A percentile compares a stretch with the other conserved stretches of the same genome.
Evolutionary conservation across 2,797 vertebrate species (phyloP).

Genomic region (Oreochromis mossambicus): DNA sequence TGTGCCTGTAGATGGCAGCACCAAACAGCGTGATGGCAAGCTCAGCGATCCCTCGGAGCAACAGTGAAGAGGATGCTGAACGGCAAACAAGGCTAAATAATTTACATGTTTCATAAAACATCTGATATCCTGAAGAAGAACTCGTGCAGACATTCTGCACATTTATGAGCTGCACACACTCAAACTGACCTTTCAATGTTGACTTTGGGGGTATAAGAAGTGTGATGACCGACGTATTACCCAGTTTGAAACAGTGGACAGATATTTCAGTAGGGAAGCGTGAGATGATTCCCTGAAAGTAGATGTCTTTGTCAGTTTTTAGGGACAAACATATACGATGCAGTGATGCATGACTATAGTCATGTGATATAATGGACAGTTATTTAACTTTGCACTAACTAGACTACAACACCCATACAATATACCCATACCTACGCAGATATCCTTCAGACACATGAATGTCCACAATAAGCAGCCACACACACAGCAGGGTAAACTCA

Average conservation of each 20-base stretch:
- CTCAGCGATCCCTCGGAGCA: background rate
- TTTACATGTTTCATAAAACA: conserved; percentile 50
- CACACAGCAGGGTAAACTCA: background rate
- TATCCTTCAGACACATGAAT: conserved; percentile 1
- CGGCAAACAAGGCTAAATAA: conserved; percentile 45
- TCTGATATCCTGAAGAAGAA: conserved; percentile 16
- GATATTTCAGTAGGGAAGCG: background rate
- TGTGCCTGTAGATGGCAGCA: conserved; percentile 51
- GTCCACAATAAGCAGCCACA: background rate
- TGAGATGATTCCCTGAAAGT: background rate
- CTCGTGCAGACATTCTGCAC: background rate
- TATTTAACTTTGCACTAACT: background rate
- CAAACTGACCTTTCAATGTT: background rate
- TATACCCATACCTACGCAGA: conserved; percentile 19
- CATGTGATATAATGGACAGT: background rate
- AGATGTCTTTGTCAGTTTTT: background rate
- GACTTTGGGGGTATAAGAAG: background rate
- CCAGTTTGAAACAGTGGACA: background rate
- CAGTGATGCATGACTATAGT: background rate
- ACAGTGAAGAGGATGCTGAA: conserved; percentile 11
- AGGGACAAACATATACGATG: background rate
- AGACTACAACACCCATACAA: background rate
- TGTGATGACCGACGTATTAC: background rate
- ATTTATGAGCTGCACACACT: background rate
- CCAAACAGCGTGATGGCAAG: background rate